phyloP scores from a whole-genome alignment of 2,888 invertebrate species.

The Lottia scabra region DNA sequence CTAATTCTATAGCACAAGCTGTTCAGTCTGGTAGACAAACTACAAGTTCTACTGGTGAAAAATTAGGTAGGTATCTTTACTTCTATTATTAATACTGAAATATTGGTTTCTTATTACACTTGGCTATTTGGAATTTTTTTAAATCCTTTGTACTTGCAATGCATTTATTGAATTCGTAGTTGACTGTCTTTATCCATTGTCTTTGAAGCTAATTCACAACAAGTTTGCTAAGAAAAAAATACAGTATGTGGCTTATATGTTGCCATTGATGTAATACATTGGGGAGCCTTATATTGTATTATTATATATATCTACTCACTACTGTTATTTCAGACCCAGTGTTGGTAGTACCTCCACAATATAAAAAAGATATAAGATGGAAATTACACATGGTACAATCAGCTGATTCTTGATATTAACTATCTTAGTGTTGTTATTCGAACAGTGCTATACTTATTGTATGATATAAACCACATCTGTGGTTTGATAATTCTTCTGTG shows the following conservation, averaged over 20 bases:
- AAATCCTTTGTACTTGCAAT: too few relatives aligned
- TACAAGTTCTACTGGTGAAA: slow-evolving; percentile 34
- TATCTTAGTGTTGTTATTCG: too few relatives aligned
- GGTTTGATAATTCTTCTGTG: too few relatives aligned
- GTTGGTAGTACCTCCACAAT: slow-evolving; percentile 45
- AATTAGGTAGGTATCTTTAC: slow-evolving; percentile 34
- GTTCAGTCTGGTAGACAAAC: slow-evolving; percentile 51
- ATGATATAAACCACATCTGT: too few relatives aligned
- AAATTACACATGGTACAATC: slow-evolving; percentile 44
- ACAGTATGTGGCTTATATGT: too few relatives aligned
- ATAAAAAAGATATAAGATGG: slow-evolving; percentile 56
- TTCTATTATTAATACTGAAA: background rate
- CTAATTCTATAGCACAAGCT: slow-evolving; percentile 65
- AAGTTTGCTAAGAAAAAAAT: too few relatives aligned
- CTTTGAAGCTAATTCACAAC: too few relatives aligned
- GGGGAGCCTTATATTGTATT: background rate
- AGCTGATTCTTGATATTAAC: slow-evolving; percentile 9
- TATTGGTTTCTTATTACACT: background rate
- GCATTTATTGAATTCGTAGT: too few relatives aligned
- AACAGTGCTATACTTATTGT: too few relatives aligned
- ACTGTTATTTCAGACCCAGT: slow-evolving; percentile 52
- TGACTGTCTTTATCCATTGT: too few relatives aligned
- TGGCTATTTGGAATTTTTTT: too few relatives aligned
- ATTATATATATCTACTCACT: background rate
- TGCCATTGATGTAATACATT: too few relatives aligned